Evolutionary conservation across 2,888 invertebrate genomes (phyloP), one percentile per base, ranked within the genome.

Genomic region (Onchidella celtica): DNA sequence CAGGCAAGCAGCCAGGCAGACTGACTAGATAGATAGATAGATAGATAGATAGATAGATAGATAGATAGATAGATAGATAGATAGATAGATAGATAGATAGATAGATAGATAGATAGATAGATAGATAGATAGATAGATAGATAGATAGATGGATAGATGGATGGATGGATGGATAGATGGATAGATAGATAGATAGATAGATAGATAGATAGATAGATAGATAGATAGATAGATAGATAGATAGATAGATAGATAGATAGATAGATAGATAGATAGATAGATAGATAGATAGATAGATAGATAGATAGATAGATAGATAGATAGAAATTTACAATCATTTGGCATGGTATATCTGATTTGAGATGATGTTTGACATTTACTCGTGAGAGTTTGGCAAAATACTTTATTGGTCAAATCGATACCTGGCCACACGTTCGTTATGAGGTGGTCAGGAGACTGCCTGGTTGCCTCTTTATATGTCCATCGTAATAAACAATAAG

Each of bases 171-270:
- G n/a, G n/a, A n/a, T n/a, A n/a, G n/a, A n/a, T n/a, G n/a, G n/a
- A n/a, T n/a, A n/a, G n/a, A n/a, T 59, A 59, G 59, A 59, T 59
- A 59, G 59, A 59, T 59, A 59, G 59, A 59, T 59, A 59, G 59
- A 59, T 59, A 59, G 59, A 59, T 59, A 59, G 59, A 59, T 59
- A 59, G 59, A 59, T 59, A 59, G 59, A 59, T 59, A 59, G 59
- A 59, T 59, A 59, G 59, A 59, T 59, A 27, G 34, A 65, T 65
- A 59, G 59, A 59, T 59, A 59, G 59, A 59, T 59, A 59, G 59
- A 59, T 59, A 59, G 59, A 59, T 59, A 59, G 59, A 59, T 59
- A 59, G 59, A 59, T 59, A 59, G 59, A 59, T 59, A 59, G 59
- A 59, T 59, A 59, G 59, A 59, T 59, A 59, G 59, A 59, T 59